These are phyloP conservation scores for Polydrusus cervinus DNA, from an alignment of 2,888 invertebrate genomes.

Conservation along the genomic window DNA sequence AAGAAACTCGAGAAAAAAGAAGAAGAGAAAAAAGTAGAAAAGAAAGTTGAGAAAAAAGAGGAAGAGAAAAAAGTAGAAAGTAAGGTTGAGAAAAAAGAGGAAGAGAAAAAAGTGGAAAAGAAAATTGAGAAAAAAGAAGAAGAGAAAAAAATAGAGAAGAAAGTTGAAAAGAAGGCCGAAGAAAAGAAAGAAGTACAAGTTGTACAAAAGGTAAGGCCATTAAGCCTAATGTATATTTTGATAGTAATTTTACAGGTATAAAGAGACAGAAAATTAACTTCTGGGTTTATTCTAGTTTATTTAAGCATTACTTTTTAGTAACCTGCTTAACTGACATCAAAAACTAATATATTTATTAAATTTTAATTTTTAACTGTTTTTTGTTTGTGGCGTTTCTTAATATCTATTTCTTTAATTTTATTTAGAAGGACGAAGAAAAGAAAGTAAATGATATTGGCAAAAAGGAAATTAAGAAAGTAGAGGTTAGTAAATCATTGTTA, in stretches of 20 bases:
- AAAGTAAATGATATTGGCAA: conserved; percentile 68
- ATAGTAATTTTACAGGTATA: too few relatives aligned
- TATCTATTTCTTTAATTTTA: conserved; percentile 27
- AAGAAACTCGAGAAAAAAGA: conserved; percentile 59
- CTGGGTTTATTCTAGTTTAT: too few relatives aligned
- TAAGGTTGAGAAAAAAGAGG: conserved; percentile 49
- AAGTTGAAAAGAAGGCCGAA: conserved; percentile 64
- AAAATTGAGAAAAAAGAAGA: conserved; percentile 62
- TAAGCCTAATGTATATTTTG: background rate
- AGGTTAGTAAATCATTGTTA: conserved; percentile 61
- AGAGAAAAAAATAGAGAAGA: conserved; percentile 61
- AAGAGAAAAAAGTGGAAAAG: conserved; percentile 60
- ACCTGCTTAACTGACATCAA: background rate
- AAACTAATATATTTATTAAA: background rate
- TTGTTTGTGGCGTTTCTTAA: conserved; percentile 38
- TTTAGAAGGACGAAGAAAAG: conserved; percentile 65
- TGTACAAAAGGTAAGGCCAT: conserved; percentile 63
- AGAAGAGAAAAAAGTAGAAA: conserved; percentile 64
- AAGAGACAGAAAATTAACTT: too few relatives aligned
- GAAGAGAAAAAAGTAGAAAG: conserved; percentile 38
- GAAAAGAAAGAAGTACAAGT: conserved; percentile 59
- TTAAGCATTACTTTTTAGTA: too few relatives aligned
- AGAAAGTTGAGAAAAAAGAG: conserved; percentile 57
- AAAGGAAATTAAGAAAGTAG: conserved; percentile 64
- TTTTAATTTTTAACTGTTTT: conserved; percentile 38